Percentiles rank a stretch among this genome's conserved stretches.
These are phyloP conservation scores for Pteronura brasiliensis DNA, from an alignment of 2,113 vertebrate species.

Conservation along the genomic window DNA sequence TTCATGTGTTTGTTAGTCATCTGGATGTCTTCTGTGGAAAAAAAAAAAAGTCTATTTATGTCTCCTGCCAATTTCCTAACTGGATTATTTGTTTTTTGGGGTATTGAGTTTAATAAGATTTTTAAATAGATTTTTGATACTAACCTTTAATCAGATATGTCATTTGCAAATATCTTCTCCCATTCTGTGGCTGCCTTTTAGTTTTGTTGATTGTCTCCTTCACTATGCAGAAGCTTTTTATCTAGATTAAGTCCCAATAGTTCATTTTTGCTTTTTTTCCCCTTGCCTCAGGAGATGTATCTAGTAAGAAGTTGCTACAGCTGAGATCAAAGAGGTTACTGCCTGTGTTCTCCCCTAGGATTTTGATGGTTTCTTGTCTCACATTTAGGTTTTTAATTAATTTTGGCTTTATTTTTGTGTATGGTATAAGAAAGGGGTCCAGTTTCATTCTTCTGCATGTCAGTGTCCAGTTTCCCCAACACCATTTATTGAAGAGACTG, in stretches of 20 bases:
- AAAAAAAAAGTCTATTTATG: neutral
- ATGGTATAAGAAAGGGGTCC: no score
- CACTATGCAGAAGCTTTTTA: neutral
- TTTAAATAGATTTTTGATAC: neutral
- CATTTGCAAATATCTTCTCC: neutral
- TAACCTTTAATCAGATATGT: neutral
- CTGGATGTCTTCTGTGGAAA: neutral
- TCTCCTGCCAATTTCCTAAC: neutral
- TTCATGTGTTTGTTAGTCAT: neutral
- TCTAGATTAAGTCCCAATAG: neutral
- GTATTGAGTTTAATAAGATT: no score
- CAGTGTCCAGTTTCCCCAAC: no score
- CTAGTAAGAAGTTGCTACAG: no score
- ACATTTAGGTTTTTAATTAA: no score
- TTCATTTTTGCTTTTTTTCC: neutral
- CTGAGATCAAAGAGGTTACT: no score
- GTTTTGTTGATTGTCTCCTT: neutral
- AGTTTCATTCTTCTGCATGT: no score
- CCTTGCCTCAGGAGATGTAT: neutral
- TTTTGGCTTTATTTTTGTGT: no score
- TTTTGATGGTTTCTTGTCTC: no score
- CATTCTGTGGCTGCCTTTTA: neutral
- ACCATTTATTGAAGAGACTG: no score
- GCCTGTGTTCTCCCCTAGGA: no score
- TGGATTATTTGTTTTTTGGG: neutral